Evolutionary conservation across 2,797 vertebrate species (phyloP).

Genomic region (Novumbra hubbsi): DNA sequence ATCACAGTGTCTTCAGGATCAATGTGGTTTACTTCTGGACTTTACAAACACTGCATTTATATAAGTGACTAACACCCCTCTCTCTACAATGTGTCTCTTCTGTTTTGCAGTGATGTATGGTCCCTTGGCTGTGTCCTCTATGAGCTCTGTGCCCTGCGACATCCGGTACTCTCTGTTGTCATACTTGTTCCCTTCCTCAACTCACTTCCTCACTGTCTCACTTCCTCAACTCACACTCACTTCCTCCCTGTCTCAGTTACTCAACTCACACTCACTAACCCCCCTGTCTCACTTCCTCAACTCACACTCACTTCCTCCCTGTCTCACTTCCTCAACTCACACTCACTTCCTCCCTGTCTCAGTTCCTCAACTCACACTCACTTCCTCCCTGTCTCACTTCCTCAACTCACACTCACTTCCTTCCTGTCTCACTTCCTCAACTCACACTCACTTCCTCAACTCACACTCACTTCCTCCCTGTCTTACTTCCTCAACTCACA

Average conservation of each 20-base stretch:
- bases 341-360: conserved; percentile 38
- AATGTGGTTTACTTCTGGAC: no score
- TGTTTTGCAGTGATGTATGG: conserved; percentile 77
- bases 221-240: conserved; percentile 77
- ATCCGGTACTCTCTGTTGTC: conserved; percentile 76
- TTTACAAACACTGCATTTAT: no score
- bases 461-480: conserved; percentile 24
- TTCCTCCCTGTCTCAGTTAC: conserved; percentile 77
- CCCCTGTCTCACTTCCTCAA: conserved; percentile 82
- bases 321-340: conserved; percentile 85
- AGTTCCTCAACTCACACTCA: conserved; percentile 82
- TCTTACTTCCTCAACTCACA: conserved; percentile 84
- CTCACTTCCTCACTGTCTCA: conserved; percentile 55
- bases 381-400: conserved; percentile 76
- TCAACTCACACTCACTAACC: neutral
- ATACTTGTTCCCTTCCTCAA: no score
- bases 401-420: conserved; percentile 36
- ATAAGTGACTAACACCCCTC: no score
- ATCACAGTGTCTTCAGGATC: no score
- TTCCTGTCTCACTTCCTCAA: conserved; percentile 78
- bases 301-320: conserved; percentile 23
- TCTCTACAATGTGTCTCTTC: neutral
- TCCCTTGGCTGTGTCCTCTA: conserved; percentile 93
- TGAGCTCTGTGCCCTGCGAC: conserved; percentile 88
- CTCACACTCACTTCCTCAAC: no score